Conservation (phyloP, 2,113 vertebrate genomes). For the Uropsilus gracilis region DNA sequence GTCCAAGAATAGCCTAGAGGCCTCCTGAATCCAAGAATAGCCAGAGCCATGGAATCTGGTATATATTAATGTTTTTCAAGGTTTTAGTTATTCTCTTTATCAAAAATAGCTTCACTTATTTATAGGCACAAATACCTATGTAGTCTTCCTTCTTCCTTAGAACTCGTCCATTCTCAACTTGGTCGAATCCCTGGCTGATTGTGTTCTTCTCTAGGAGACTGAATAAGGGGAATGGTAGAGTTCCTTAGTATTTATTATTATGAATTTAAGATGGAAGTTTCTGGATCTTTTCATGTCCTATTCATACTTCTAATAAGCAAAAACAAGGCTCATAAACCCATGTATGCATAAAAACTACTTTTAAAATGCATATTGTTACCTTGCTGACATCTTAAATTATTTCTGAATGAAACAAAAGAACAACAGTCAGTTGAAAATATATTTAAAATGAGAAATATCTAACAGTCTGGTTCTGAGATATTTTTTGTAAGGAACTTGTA, state of each 20-base stretch:
- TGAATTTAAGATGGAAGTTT: not conserved
- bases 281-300: not conserved
- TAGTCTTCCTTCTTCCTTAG: not conserved
- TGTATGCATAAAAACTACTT: not conserved
- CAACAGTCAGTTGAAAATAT: too few relatives aligned
- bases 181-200: not conserved
- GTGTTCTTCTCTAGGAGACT: not conserved
- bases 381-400: not conserved
- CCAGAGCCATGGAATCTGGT: not conserved
- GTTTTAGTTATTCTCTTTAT: not conserved
- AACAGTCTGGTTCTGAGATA: constrained; percentile 8
- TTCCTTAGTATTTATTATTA: not conserved
- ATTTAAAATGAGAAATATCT: not conserved
- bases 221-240: not conserved
- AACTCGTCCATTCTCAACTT: not conserved
- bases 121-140: too few relatives aligned
- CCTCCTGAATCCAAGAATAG: not conserved
- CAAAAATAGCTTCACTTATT: not conserved
- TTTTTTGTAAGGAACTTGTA: constrained; percentile 55
- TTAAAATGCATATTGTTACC: not conserved
- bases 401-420: constrained; percentile 18
- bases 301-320: not conserved
- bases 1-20: not conserved
- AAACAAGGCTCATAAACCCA: not conserved
- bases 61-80: not conserved